Evolutionary conservation across 2,797 vertebrate species (phyloP), one percentile per base, ranked within the genome.

Genomic region (Champsocephalus esox): DNA sequence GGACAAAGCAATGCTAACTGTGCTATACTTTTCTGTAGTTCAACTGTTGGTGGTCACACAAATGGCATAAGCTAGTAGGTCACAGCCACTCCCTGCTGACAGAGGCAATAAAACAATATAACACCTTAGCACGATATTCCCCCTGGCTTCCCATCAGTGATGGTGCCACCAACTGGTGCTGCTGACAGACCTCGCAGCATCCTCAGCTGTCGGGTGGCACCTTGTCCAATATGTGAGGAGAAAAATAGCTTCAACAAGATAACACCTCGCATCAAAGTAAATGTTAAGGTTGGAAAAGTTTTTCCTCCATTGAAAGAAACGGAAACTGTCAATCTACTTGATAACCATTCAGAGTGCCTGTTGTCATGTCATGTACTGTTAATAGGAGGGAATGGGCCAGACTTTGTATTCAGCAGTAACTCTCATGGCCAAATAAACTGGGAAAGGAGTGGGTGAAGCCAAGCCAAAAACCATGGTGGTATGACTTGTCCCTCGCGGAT

Each of bases 71-170:
- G 6, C 34, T 46, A 5, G 38, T 0, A 12, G 66, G 34, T 73
- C 28, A 66, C 13, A 64, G 19, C 8, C 7, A 11, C 12, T 12
- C 17, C 17, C 56, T 61, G n/a, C 21, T 21, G 73, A 61, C 17
- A 43, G n/a, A 12, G 38, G 69, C 21, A 17, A 66, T 52, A 14
- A 67, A 74, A 44, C 67, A 44, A 67, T 48, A 45, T 19, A 63
- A 60, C 21, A 64, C 52, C n/a, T 12, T 56, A 8, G 63, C n/a
- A 72, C 48, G 34, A 76, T 76, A 77, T 70, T 75, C 59, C 62
- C 58, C 3, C 46, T 55, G 59, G 52, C 59, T 52, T 46, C 0
- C 34, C 50, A 65, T 62, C 69, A 65, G 32, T 17, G 8, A 71
- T 1, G 1, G 55, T 66, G 79, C 81, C 72, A 73, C 61, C 62